Evolutionary conservation across 2,888 invertebrate species (phyloP).

Genomic region (Tholera decimalis): DNA sequence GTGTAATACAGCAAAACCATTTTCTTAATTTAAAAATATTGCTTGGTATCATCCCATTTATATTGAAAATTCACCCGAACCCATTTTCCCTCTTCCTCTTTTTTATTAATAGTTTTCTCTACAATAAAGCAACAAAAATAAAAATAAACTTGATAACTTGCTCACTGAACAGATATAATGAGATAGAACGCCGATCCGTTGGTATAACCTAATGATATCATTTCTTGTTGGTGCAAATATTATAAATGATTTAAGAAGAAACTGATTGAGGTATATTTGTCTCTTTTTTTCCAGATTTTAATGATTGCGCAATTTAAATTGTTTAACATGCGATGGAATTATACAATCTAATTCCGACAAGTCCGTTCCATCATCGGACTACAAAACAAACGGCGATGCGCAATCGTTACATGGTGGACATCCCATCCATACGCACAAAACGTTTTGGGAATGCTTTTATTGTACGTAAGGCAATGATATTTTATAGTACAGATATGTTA

Average conservation of each 20-base stretch:
- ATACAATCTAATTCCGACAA: too few relatives aligned
- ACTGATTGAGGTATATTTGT: not conserved
- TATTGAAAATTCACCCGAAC: too few relatives aligned
- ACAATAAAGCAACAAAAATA: slow-evolving; percentile 1
- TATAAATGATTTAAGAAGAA: slow-evolving; percentile 7
- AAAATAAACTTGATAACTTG: slow-evolving; percentile 22
- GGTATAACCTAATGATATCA: too few relatives aligned
- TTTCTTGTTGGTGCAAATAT: slow-evolving; percentile 13
- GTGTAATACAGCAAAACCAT: not conserved
- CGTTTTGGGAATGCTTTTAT: too few relatives aligned
- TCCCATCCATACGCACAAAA: too few relatives aligned
- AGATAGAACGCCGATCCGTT: slow-evolving; percentile 14
- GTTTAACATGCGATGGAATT: too few relatives aligned
- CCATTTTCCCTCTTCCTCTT: not conserved
- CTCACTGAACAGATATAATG: slow-evolving; percentile 17
- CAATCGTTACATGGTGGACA: too few relatives aligned
- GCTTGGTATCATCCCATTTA: not conserved
- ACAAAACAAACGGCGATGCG: too few relatives aligned
- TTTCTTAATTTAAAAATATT: not conserved
- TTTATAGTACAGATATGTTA: too few relatives aligned
- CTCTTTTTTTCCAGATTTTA: not conserved
- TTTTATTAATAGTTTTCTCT: not conserved
- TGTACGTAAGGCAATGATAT: too few relatives aligned
- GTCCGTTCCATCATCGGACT: too few relatives aligned
- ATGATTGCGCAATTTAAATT: not conserved